Evolutionary conservation across 2,888 invertebrate species (phyloP), one percentile per base, ranked within the genome.

Genomic region (Trimorus sp.): DNA sequence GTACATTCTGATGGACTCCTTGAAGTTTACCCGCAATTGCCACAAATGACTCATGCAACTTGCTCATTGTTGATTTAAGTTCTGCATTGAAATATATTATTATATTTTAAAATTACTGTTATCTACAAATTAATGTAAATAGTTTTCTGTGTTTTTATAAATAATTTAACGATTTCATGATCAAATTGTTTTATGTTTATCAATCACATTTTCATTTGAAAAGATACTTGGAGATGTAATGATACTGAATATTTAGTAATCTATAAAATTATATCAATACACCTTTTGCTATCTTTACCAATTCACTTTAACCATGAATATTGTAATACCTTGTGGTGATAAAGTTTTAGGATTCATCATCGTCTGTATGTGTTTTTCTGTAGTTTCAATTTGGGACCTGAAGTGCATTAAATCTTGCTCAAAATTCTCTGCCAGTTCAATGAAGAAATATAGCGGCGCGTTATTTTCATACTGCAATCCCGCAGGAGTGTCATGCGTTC

Each of bases 11-110:
- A 88, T 98, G 97, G 0, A 97, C 94, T 5, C 95, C 95, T 88
- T 98, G 97, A 48, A 98, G 92, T 49, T 96, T 95, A 0, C 97
- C 97, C n/a, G 98, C 98, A 75, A 98, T 92, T 0, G 96, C 96
- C 42, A 98, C 95, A 87, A 98, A 94, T 2, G 97, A 96, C 90
- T 97, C 97, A 90, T 98, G 97, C 87, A 98, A 94, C 88, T 96
- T 95, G 42, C 95, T 94, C 92, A 98, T 95, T 15, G 97, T 95
- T 70, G 95, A 92, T 9, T 96, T 95, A 80, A 98, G 90, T 91
- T 98, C 97, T 96, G 92, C 7, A 92, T 40, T 11, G 92, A 62
- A 12, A 79, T 26, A 26, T 26, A 26, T 3, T 1, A 26, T 26
- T 26, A 26, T 26, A 26, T 3, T 26, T 26, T 26, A 1, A 26